These are phyloP conservation scores for Archips xylosteana DNA, from an alignment of 2,888 invertebrate genomes.

Conservation along the genomic window DNA sequence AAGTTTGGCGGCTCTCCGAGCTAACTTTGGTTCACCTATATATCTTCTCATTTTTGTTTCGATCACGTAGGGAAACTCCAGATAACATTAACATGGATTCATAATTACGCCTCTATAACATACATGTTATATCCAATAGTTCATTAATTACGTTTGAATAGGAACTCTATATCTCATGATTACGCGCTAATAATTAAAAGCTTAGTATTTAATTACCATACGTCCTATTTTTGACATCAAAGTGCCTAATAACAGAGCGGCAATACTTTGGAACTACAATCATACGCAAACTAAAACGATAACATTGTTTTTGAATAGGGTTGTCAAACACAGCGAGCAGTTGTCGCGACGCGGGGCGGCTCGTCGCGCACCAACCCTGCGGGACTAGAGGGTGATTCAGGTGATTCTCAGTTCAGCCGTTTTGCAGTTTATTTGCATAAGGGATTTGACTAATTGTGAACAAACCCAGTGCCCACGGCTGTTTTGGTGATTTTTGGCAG, in stretches of 20 bases:
- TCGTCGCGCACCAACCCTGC: conserved; percentile 55
- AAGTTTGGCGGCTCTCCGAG: too few relatives aligned
- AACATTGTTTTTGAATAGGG: conserved; percentile 62
- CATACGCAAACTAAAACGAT: conserved; percentile 29
- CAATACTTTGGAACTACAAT: conserved; percentile 34
- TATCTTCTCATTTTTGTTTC: too few relatives aligned
- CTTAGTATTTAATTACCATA: conserved; percentile 1
- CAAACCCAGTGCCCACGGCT: neutral
- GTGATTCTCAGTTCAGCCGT: conserved; percentile 17
- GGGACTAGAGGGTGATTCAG: conserved; percentile 42
- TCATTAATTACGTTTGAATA: neutral
- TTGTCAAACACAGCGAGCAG: conserved; percentile 66
- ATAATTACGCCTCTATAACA: neutral
- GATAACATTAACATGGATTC: neutral
- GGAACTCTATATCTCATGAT: neutral
- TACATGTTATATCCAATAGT: conserved; percentile 7
- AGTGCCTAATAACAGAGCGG: conserved; percentile 53
- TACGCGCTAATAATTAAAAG: conserved; percentile 15
- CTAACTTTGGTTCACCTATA: too few relatives aligned
- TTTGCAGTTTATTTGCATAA: neutral
- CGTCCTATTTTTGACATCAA: conserved; percentile 30
- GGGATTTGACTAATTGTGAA: conserved; percentile 15
- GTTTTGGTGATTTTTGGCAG: conserved; percentile 13
- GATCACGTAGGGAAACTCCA: too few relatives aligned
- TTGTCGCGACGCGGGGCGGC: conserved; percentile 55